phyloP scores from a whole-genome alignment of 1,140 invertebrate genomes.

The Diorhabda elongata region DNA sequence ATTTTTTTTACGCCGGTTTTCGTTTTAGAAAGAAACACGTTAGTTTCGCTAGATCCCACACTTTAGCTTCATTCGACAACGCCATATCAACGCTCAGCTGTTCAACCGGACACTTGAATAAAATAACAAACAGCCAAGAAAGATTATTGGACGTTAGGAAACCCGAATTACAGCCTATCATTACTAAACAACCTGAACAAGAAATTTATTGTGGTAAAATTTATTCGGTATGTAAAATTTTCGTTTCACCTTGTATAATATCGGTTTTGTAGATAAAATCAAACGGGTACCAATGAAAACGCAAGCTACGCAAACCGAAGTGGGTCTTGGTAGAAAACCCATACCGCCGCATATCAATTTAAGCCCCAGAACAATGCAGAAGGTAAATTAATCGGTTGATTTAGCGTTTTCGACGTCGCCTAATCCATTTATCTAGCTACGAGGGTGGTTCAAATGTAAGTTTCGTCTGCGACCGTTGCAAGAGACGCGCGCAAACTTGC shows the following conservation, averaged over 20 bases:
- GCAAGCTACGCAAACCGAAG: slow-evolving; percentile 88
- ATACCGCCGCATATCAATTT: slow-evolving; percentile 68
- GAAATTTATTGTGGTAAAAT: slow-evolving; percentile 22
- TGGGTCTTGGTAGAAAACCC: slow-evolving; percentile 62
- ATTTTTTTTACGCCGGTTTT: slow-evolving; percentile 33
- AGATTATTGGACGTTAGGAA: slow-evolving; percentile 62
- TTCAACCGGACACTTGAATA: slow-evolving; percentile 50
- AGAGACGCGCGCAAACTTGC: too few relatives aligned
- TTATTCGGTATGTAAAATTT: too few relatives aligned
- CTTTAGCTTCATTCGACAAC: slow-evolving; percentile 76
- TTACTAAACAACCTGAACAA: slow-evolving; percentile 47
- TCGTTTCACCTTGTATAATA: neutral
- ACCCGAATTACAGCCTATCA: slow-evolving; percentile 45
- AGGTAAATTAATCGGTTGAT: slow-evolving; percentile 48
- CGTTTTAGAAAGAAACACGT: slow-evolving; percentile 76
- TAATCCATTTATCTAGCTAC: too few relatives aligned
- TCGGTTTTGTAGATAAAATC: slow-evolving; percentile 62
- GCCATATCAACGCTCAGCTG: slow-evolving; percentile 47
- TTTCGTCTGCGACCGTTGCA: too few relatives aligned
- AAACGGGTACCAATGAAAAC: slow-evolving; percentile 85
- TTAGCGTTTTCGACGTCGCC: too few relatives aligned
- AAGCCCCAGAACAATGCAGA: slow-evolving; percentile 62
- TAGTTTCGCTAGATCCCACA: slow-evolving; percentile 83
- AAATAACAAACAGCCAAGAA: slow-evolving; percentile 63
- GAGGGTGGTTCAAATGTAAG: too few relatives aligned